Evolutionary conservation across 2,113 vertebrate genomes (phyloP).

Genomic region (cattle (Bos taurus)): DNA sequence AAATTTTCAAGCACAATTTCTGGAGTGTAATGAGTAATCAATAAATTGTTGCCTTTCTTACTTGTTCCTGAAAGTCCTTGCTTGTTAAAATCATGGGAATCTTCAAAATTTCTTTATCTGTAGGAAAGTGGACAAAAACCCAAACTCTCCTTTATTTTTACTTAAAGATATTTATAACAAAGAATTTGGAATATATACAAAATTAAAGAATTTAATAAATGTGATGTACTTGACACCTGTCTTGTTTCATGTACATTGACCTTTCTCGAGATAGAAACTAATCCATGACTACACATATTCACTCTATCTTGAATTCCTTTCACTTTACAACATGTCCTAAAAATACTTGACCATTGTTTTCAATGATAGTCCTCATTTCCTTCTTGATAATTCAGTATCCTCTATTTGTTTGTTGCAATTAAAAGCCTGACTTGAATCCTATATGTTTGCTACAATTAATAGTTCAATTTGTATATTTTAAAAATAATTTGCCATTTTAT

Average conservation of each 20-base stretch:
- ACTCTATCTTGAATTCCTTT: not conserved
- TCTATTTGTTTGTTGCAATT: not conserved
- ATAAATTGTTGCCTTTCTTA: not conserved
- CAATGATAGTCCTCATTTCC: not conserved
- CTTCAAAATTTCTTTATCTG: not conserved
- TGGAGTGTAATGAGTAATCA: not conserved
- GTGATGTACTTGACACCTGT: not conserved
- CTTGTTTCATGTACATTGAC: not conserved
- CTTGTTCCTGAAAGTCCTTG: not conserved
- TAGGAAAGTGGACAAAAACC: not conserved
- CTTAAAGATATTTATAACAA: not conserved
- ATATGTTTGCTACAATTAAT: not conserved
- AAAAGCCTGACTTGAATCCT: not conserved
- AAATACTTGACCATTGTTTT: not conserved
- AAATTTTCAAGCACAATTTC: not conserved
- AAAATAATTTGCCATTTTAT: not conserved
- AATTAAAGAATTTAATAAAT: not conserved
- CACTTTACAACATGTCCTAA: not conserved
- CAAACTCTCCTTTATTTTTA: not conserved
- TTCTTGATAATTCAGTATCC: not conserved
- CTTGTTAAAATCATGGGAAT: not conserved
- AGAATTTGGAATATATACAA: not conserved
- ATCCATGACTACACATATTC: not conserved
- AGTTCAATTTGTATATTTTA: conserved; percentile 7
- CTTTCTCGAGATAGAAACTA: not conserved